These are phyloP conservation scores for Pocillopora damicornis DNA, from an alignment of 64 coral and sea anemone species.

Conservation along the genomic window DNA sequence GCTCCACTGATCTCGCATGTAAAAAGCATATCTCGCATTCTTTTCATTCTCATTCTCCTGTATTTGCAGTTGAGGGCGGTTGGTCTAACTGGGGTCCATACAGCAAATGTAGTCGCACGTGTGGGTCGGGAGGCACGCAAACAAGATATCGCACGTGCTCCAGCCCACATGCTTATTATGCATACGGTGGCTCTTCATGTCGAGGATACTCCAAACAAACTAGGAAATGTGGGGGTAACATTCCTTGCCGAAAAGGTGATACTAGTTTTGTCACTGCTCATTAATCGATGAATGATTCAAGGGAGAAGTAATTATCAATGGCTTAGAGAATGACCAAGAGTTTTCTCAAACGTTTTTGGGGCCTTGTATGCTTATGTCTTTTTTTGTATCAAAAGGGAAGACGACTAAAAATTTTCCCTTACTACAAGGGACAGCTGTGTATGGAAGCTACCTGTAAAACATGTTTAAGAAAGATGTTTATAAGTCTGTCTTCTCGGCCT, in stretches of 20 bases:
- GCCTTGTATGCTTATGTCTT: too few relatives aligned
- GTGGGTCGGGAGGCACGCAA: constrained; percentile 27
- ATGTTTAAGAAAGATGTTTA: too few relatives aligned
- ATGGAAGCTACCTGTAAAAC: too few relatives aligned
- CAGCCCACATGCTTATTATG: constrained; percentile 20
- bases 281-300: background rate
- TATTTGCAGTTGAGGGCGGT: background rate
- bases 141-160: constrained; percentile 48
- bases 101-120: constrained; percentile 26
- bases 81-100: constrained; percentile 36
- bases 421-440: too few relatives aligned
- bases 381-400: too few relatives aligned
- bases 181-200: constrained; percentile 5
- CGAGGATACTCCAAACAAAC: constrained; percentile 12
- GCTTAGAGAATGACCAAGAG: too few relatives aligned
- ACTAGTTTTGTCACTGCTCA: background rate
- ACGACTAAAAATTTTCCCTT: too few relatives aligned
- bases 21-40: too few relatives aligned
- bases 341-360: too few relatives aligned
- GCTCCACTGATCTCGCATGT: too few relatives aligned
- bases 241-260: background rate
- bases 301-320: too few relatives aligned
- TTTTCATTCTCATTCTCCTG: background rate
- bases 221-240: background rate
- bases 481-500: too few relatives aligned